These are phyloP conservation scores for Diogma glabrata DNA, from an alignment of 2,888 invertebrate species.

Conservation along the genomic window DNA sequence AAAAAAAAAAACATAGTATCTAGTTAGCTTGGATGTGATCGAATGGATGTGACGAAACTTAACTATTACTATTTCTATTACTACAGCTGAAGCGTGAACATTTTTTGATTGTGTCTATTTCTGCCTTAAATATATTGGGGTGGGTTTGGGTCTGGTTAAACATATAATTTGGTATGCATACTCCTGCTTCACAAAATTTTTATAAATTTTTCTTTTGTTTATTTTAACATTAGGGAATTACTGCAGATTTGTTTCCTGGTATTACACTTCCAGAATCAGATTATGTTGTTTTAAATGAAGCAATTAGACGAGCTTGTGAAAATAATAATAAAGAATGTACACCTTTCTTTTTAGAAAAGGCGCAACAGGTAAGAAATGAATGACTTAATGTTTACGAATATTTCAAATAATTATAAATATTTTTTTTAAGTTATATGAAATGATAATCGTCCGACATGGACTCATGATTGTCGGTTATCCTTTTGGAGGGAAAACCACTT, in stretches of 20 bases:
- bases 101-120: no score
- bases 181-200: conserved; percentile 16
- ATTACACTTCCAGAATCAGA: conserved; percentile 67
- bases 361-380: no score
- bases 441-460: conserved; percentile 90
- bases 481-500: conserved; percentile 84
- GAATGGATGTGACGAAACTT: no score
- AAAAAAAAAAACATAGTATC: no score
- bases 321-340: conserved; percentile 72
- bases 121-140: no score
- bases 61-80: no score
- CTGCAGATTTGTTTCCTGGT: conserved; percentile 88
- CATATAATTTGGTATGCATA: not conserved
- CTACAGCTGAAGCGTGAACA: no score
- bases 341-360: conserved; percentile 74
- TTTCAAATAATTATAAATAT: conserved; percentile 18
- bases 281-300: conserved; percentile 56
- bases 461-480: conserved; percentile 89
- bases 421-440: conserved; percentile 80
- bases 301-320: conserved; percentile 49
- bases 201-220: conserved; percentile 33
- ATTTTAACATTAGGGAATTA: conserved; percentile 55
- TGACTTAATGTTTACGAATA: conserved; percentile 21
- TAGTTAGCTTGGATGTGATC: no score
- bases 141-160: not conserved